These are phyloP conservation scores for Craterocephalus amniculus DNA, from an alignment of 2,797 vertebrate species.

Conservation along the genomic window DNA sequence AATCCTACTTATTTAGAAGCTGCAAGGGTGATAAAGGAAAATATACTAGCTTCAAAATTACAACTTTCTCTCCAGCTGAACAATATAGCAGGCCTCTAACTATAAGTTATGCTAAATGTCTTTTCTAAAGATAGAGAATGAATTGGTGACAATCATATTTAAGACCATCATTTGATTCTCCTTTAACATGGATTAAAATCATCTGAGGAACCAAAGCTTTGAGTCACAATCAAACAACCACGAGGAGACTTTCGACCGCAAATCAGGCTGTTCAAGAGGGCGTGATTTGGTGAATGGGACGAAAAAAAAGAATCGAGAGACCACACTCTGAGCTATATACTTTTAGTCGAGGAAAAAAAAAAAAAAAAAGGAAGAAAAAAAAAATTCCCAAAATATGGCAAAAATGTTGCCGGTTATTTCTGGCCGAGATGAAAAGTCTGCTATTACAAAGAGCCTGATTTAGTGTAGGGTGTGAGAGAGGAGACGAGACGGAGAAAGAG, in stretches of 20 bases:
- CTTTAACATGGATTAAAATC: slow-evolving; percentile 36
- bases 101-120: slow-evolving; percentile 64
- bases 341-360: slow-evolving; percentile 59
- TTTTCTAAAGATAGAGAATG: slow-evolving; percentile 71
- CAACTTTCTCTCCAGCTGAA: slow-evolving; percentile 59
- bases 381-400: slow-evolving; percentile 66
- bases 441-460: slow-evolving; percentile 81
- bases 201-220: slow-evolving; percentile 33
- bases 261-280: slow-evolving; percentile 57
- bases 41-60: slow-evolving; percentile 70
- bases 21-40: slow-evolving; percentile 64
- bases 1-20: slow-evolving; percentile 43
- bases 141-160: slow-evolving; percentile 64
- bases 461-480: slow-evolving; percentile 80
- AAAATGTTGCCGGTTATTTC: slow-evolving; percentile 81
- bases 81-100: slow-evolving; percentile 73
- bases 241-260: slow-evolving; percentile 24
- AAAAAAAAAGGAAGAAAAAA: neutral
- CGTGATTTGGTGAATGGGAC: slow-evolving; percentile 59
- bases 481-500: slow-evolving; percentile 58
- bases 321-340: slow-evolving; percentile 70
- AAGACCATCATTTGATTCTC: slow-evolving; percentile 27
- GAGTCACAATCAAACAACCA: slow-evolving; percentile 43
- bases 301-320: slow-evolving; percentile 68
- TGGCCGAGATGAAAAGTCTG: slow-evolving; percentile 79